phyloP scores from a whole-genome alignment of 2,797 vertebrate genomes.

The Ficedula albicollis region DNA sequence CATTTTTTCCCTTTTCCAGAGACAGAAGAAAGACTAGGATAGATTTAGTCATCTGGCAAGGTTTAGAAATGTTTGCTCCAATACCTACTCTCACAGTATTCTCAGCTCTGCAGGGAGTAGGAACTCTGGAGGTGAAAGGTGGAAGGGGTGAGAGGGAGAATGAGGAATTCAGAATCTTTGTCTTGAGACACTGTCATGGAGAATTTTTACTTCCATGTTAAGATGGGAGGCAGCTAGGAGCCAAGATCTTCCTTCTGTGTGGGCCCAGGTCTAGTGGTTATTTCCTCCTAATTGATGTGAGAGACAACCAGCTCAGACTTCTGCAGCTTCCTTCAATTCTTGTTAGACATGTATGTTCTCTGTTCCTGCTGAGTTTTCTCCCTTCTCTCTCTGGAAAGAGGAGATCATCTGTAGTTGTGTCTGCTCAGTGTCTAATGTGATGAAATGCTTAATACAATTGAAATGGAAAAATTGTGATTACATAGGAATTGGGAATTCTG shows the following conservation, averaged over 20 bases:
- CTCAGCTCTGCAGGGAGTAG: neutral
- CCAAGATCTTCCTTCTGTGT: neutral
- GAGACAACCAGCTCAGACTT: neutral
- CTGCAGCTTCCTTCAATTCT: neutral
- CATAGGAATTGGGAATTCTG: neutral
- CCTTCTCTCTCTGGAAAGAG: neutral
- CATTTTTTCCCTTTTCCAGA: neutral
- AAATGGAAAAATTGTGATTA: neutral
- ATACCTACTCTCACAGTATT: neutral
- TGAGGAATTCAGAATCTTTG: neutral
- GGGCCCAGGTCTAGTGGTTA: neutral
- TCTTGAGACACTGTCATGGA: neutral
- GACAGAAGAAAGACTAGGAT: neutral
- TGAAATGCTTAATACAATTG: neutral
- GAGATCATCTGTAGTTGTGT: neutral
- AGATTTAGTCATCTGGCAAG: neutral
- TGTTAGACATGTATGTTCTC: neutral
- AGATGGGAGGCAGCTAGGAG: neutral
- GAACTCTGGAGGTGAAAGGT: neutral
- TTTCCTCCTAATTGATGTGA: neutral
- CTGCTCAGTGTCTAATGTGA: neutral
- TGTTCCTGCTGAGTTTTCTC: neutral
- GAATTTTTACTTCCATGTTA: neutral
- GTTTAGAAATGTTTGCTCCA: neutral
- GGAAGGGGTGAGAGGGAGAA: neutral